phyloP scores from a whole-genome alignment of 2,113 vertebrate species.

The Petrocephalus microphthalmus region DNA sequence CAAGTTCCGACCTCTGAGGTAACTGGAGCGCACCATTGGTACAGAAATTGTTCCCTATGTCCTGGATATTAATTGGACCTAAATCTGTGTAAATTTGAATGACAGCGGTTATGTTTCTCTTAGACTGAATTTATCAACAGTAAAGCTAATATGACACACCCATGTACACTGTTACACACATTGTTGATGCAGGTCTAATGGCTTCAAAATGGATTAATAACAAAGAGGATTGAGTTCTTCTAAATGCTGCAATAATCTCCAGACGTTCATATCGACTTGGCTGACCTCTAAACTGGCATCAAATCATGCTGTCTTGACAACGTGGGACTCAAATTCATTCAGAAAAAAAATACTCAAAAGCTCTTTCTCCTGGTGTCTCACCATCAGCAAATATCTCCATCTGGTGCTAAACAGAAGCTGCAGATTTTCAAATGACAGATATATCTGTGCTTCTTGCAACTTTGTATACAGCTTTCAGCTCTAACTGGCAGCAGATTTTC shows the following conservation, averaged over 20 bases:
- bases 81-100: background rate
- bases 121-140: background rate
- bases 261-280: background rate
- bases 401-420: background rate
- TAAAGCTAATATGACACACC: background rate
- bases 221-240: background rate
- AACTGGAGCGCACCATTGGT: too few species aligned
- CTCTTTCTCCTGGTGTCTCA: background rate
- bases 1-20: too few species aligned
- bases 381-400: background rate
- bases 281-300: background rate
- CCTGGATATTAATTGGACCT: background rate
- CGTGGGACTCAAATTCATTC: background rate
- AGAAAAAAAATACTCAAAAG: background rate
- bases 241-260: background rate
- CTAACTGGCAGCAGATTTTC: background rate
- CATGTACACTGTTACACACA: background rate
- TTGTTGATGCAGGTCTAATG: background rate
- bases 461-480: background rate
- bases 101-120: background rate
- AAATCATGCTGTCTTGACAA: background rate
- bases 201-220: background rate
- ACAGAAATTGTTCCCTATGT: background rate
- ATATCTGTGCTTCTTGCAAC: background rate
- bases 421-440: background rate